phyloP scores from a whole-genome alignment of 1,140 invertebrate genomes.

The Achroia grisella region DNA sequence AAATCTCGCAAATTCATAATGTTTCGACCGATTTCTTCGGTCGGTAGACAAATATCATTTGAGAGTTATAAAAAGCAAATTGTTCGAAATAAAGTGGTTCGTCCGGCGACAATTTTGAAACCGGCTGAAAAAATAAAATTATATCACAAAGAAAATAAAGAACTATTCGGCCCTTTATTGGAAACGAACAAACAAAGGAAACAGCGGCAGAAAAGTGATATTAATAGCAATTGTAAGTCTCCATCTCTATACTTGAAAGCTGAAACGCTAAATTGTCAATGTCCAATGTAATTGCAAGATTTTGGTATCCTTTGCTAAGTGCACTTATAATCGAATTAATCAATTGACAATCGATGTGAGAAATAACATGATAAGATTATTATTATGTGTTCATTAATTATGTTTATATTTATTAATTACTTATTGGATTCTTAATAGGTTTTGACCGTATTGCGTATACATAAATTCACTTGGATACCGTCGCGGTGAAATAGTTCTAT shows the following conservation, averaged over 20 bases:
- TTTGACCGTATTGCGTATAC: no score
- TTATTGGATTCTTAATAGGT: no score
- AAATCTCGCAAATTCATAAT: conserved; percentile 5
- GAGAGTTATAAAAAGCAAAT: conserved; percentile 31
- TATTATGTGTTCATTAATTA: no score
- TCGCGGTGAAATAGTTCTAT: no score
- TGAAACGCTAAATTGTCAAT: conserved; percentile 2
- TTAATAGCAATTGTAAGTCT: conserved; percentile 37
- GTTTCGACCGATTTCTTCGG: conserved; percentile 30
- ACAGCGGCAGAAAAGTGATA: conserved; percentile 40
- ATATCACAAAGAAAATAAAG: conserved; percentile 62
- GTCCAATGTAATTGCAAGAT: conserved; percentile 1
- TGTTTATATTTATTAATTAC: no score
- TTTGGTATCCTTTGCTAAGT: no score
- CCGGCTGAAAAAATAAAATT: conserved; percentile 55
- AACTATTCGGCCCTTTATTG: conserved; percentile 57
- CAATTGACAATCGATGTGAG: no score
- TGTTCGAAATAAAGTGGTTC: conserved; percentile 52
- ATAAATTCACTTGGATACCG: no score
- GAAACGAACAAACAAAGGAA: conserved; percentile 58
- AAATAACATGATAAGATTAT: no score
- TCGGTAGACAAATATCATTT: conserved; percentile 23
- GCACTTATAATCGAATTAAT: no score
- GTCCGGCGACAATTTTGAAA: conserved; percentile 46
- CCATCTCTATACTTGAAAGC: conserved; percentile 30